Base-by-base conservation (phyloP, 2,888 invertebrate genomes). In the Eupithecia centaureata region DNA sequence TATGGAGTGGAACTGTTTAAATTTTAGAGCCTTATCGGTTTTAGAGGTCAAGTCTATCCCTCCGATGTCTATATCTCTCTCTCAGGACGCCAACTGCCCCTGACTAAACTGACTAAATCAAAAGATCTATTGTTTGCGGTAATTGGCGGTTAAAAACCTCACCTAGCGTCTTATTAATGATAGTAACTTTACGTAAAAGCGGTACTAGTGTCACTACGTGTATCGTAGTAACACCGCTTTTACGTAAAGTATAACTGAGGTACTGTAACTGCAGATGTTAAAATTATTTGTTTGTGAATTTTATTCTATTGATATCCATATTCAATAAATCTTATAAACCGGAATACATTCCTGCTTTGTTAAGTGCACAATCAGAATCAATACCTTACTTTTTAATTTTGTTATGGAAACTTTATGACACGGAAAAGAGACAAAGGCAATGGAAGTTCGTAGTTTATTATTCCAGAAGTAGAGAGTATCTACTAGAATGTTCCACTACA, bases 1-100 rank as follows among this genome's bases (percentile, higher is more conserved):
- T 59, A 63, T 83, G 38, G 85, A 86, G 82, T 38, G n/a, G 63
- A 30, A 68, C 0, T 65, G 61, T 22, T 63, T 69, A 18, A 22
- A 57, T 18, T 57, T 22, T 32, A 13, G 52, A 27, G 15, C 27
- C 25, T 27, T 27, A 0, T 15, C 5, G 27, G 25, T 25, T 5
- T 25, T 25, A 25, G 13, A 13, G 25, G 1, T 42, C 2, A 42
- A 8, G 42, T 22, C 42, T 10, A 5, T 18, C 1, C 10, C 10
- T 42, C n/a, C n/a, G n/a, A n/a, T n/a, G n/a, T n/a, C n/a, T n/a
- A n/a, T n/a, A n/a, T n/a, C n/a, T n/a, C n/a, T n/a, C n/a, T n/a
- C n/a, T n/a, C n/a, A n/a, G n/a, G n/a, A n/a, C n/a, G n/a, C n/a
- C n/a, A n/a, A n/a, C n/a, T n/a, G n/a, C n/a, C n/a, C n/a, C n/a